These are phyloP conservation scores for Aporophyla nigra DNA, from an alignment of 2,888 invertebrate species.

Conservation along the genomic window DNA sequence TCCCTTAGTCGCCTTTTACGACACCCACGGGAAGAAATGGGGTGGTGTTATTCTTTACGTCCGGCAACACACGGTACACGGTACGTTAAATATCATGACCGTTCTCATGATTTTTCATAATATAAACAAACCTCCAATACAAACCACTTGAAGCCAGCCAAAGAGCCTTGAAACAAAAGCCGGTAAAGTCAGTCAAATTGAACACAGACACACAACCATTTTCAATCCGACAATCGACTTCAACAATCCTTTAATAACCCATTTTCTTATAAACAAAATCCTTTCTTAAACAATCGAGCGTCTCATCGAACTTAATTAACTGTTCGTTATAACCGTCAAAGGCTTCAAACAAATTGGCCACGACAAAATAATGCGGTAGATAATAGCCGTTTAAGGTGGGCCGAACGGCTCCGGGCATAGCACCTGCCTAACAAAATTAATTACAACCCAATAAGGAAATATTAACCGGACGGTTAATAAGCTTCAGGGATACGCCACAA, in stretches of 20 bases:
- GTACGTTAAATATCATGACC: not conserved
- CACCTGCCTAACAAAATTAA: conserved; percentile 90
- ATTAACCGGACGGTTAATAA: conserved; percentile 90
- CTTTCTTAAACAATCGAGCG: conserved; percentile 65
- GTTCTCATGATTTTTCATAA: not conserved
- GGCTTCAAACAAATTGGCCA: conserved; percentile 89
- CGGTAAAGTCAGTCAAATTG: not conserved
- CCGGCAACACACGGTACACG: too few species aligned
- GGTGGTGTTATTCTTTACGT: too few species aligned
- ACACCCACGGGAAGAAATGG: too few species aligned
- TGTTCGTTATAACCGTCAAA: conserved; percentile 86
- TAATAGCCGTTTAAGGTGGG: conserved; percentile 82
- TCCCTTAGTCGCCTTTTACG: too few species aligned
- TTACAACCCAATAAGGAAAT: conserved; percentile 87
- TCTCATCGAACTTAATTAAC: conserved; percentile 83
- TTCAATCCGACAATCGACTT: conserved; percentile 47
- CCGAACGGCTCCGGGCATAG: conserved; percentile 77
- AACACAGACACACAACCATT: conserved; percentile 14
- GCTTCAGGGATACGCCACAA: conserved; percentile 89
- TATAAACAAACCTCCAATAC: not conserved
- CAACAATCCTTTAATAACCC: conserved; percentile 59
- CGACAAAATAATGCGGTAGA: conserved; percentile 88
- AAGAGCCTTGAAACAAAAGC: not conserved
- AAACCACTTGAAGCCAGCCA: not conserved
- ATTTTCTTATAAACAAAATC: conserved; percentile 70